These are phyloP conservation scores for Diabrotica undecimpunctata DNA, from an alignment of 1,140 invertebrate species.

Conservation along the genomic window DNA sequence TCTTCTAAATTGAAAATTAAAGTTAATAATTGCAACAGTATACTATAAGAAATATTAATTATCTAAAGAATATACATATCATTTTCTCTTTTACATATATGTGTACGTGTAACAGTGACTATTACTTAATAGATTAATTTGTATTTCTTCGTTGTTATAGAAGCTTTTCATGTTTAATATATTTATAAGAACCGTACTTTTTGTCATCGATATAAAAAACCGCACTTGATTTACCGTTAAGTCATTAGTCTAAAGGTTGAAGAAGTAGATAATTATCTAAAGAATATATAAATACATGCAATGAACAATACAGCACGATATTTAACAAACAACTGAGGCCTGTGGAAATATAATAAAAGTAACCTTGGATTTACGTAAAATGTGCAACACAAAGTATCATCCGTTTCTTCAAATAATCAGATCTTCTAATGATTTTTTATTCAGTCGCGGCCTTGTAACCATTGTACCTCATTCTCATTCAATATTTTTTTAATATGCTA, in stretches of 20 bases:
- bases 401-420: constrained; percentile 27
- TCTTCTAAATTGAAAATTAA: too few species aligned
- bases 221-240: constrained; percentile 3
- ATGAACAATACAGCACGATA: constrained; percentile 27
- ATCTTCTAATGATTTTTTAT: constrained; percentile 22
- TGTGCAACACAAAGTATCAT: constrained; percentile 28
- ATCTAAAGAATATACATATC: too few species aligned
- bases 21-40: too few species aligned
- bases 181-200: too few species aligned
- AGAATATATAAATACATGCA: constrained; percentile 19
- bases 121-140: too few species aligned
- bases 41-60: too few species aligned
- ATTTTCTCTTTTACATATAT: too few species aligned
- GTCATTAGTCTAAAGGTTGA: constrained; percentile 22
- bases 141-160: too few species aligned
- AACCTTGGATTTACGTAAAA: constrained; percentile 29
- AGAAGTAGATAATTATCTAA: constrained; percentile 25
- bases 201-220: neutral
- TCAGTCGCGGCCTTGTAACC: constrained; percentile 24
- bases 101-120: too few species aligned
- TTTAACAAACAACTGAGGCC: constrained; percentile 19
- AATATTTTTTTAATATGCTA: neutral
- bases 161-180: too few species aligned
- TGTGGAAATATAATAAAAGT: constrained; percentile 22
- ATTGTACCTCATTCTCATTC: constrained; percentile 5